These are phyloP conservation scores for Ichneumon xanthorius DNA, from an alignment of 2,888 invertebrate genomes.

Conservation along the genomic window DNA sequence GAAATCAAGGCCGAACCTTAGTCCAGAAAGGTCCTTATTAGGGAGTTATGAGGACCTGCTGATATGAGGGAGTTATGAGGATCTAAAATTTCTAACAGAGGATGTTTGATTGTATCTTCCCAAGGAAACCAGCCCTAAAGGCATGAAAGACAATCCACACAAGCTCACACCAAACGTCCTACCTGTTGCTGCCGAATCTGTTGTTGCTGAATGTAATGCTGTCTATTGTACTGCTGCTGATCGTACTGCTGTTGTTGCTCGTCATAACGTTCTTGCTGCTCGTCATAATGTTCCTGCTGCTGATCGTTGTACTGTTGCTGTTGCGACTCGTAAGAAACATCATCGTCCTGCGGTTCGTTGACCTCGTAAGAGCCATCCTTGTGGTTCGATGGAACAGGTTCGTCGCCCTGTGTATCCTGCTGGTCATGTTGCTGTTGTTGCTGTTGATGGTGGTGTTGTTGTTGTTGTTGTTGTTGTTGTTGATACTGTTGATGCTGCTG, in stretches of 20 bases:
- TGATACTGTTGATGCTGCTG: slow-evolving; percentile 70
- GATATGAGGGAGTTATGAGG: no score
- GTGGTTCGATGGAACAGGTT: slow-evolving; percentile 77
- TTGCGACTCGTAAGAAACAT: slow-evolving; percentile 79
- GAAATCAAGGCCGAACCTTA: no score
- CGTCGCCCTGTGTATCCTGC: slow-evolving; percentile 71
- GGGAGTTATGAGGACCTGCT: no score
- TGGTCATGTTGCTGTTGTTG: slow-evolving; percentile 60
- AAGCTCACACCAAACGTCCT: neutral
- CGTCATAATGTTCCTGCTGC: slow-evolving; percentile 78
- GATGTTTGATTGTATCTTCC: neutral
- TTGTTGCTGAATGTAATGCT: slow-evolving; percentile 66
- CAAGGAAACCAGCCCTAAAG: neutral
- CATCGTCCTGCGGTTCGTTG: slow-evolving; percentile 73
- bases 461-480: slow-evolving; percentile 70
- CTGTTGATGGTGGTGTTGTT: slow-evolving; percentile 72
- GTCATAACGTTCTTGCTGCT: slow-evolving; percentile 57
- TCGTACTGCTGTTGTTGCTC: slow-evolving; percentile 65
- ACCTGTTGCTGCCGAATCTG: slow-evolving; percentile 67
- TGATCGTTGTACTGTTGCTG: slow-evolving; percentile 77
- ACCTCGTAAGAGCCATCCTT: slow-evolving; percentile 76
- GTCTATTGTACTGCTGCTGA: slow-evolving; percentile 64
- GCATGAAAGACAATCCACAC: neutral
- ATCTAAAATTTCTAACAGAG: no score
- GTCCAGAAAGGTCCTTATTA: no score